These are phyloP conservation scores for Gyps fulvus DNA, from an alignment of 2,113 vertebrate genomes.

Conservation along the genomic window DNA sequence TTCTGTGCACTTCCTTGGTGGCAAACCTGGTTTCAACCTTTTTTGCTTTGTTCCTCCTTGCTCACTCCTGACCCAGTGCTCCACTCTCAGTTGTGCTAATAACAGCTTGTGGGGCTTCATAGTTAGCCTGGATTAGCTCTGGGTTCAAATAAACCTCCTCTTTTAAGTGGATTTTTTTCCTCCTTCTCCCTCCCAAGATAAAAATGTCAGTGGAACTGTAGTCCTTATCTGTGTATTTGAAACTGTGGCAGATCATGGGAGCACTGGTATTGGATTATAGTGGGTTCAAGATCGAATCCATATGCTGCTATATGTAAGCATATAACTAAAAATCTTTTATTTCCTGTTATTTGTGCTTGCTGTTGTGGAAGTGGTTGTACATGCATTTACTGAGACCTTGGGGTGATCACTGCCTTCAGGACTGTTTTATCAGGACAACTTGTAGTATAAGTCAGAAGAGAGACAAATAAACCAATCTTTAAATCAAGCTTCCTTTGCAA, in stretches of 20 bases:
- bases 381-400: not conserved
- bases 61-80: not conserved
- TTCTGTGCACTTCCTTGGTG: not conserved
- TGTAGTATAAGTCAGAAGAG: not conserved
- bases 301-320: not conserved
- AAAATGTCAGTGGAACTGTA: not conserved
- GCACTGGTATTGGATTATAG: not conserved
- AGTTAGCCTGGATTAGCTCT: not conserved
- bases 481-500: not conserved
- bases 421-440: not conserved
- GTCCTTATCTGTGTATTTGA: not conserved
- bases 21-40: not conserved
- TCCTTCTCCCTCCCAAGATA: not conserved
- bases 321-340: not conserved
- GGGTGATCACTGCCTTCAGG: not conserved
- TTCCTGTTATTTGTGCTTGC: not conserved
- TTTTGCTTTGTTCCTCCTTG: not conserved
- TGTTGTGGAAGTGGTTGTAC: not conserved
- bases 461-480: not conserved
- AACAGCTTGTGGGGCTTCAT: not conserved
- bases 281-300: not conserved
- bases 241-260: not conserved
- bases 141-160: not conserved
- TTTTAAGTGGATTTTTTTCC: fast-evolving
- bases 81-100: not conserved